These are phyloP conservation scores for Solenodon paradoxus DNA, from an alignment of 2,113 vertebrate genomes.

Conservation along the genomic window DNA sequence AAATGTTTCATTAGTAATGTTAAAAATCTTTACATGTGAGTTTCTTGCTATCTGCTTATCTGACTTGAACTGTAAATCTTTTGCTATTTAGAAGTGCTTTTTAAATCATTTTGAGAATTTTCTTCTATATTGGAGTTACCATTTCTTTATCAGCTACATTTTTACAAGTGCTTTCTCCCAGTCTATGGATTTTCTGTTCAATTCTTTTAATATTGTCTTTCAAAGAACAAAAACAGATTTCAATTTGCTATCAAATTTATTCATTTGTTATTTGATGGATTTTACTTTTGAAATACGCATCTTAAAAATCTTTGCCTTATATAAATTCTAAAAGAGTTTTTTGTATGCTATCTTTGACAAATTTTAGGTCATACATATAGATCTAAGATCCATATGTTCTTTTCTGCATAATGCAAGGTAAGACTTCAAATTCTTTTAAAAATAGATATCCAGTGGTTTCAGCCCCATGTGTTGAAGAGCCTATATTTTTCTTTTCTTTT, in stretches of 20 bases:
- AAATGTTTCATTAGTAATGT: neutral
- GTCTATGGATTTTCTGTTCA: neutral
- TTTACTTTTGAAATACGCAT: too few species aligned
- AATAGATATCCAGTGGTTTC: neutral
- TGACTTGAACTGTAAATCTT: neutral
- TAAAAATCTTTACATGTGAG: neutral
- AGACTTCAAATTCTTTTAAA: neutral
- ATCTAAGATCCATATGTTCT: neutral
- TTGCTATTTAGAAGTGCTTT: neutral
- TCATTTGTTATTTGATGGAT: too few species aligned
- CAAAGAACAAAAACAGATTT: neutral
- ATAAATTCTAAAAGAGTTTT: neutral
- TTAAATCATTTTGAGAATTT: too few species aligned
- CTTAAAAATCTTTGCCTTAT: neutral
- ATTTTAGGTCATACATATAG: neutral
- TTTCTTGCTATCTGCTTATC: neutral
- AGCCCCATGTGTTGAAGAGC: neutral
- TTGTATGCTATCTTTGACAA: neutral
- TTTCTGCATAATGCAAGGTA: neutral
- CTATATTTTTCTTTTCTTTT: neutral
- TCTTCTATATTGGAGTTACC: too few species aligned
- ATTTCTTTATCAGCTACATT: neutral
- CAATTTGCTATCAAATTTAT: neutral
- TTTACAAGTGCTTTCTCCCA: neutral
- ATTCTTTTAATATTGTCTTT: neutral